A percentile compares a stretch with the other conserved stretches of the same genome.
phyloP scores from a whole-genome alignment of 2,888 invertebrate species.

The Melanotus villosus region DNA sequence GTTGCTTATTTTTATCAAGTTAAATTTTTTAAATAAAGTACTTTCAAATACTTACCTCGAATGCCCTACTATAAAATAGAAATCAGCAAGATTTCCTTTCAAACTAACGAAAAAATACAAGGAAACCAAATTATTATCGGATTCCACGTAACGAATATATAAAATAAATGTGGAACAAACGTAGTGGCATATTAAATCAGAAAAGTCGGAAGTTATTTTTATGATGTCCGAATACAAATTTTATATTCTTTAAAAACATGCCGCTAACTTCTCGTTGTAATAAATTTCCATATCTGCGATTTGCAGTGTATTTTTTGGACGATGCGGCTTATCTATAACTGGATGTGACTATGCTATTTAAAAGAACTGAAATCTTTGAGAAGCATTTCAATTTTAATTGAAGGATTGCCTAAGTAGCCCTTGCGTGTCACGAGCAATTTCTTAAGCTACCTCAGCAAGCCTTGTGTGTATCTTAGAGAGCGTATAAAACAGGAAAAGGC shows the following conservation, averaged over 20 bases:
- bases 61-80: background rate
- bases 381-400: background rate
- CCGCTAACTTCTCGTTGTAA: background rate
- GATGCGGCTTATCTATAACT: no score
- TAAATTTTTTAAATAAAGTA: background rate
- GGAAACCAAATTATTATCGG: background rate
- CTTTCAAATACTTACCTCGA: slow-evolving; percentile 13
- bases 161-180: background rate
- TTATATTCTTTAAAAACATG: background rate
- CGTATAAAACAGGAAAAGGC: slow-evolving; percentile 8
- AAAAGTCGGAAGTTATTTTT: slow-evolving; percentile 14
- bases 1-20: background rate
- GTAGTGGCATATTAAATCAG: background rate
- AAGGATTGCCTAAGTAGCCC: background rate
- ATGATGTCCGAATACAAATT: background rate
- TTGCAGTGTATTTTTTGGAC: no score
- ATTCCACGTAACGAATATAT: background rate
- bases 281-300: no score
- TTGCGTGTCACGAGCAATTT: background rate
- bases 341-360: no score
- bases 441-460: background rate
- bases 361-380: background rate
- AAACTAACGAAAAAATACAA: background rate
- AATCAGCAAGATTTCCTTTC: background rate
- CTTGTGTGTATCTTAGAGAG: background rate